Evolutionary conservation across 2,888 invertebrate species (phyloP), one percentile per base, ranked within the genome.

Genomic region (Ypsolopha scabrella): DNA sequence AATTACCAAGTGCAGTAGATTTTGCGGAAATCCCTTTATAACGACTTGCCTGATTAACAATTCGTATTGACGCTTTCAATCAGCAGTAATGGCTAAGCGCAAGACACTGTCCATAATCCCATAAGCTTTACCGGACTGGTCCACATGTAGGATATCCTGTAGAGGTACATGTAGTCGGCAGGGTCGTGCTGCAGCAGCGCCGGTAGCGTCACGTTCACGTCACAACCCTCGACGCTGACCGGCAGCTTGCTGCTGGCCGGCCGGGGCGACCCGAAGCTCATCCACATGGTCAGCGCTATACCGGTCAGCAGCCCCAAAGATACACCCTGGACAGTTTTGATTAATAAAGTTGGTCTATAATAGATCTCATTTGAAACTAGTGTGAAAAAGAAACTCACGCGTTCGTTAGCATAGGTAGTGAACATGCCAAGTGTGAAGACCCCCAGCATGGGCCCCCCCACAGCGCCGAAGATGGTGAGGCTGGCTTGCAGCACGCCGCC

Each of bases 401-500:
- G 87, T 74, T 95, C 90, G 67, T 92, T 94, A 6, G 92, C 91
- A 51, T 79, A 87, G 10, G 92, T 90, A 41, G 92, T 91, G 58
- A 92, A 91, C 93, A 97, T 95, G 59, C 96, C 96, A 35, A 96
- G 78, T 0, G 94, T 92, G 68, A 96, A 97, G 1, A 96, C 80
- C 0, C 93, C 96, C 33, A 96, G 79, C n/a, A 96, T 72, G 0
- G 96, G 96, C 0, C 96, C 96, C 0, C 96, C 96, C 2, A 94
- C 91, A 0, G 95, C 92, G 1, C 95, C 96, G 65, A 96, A 95
- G 58, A 96, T 93, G 0, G 94, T 94, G 7, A 96, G 78, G 0
- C 95, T 90, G 0, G 94, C 93, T 77, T 96, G 94, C n/a, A 97
- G 82, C n/a, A 97, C 88, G 0, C 94, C 94, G 0, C 95, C 96